Percentiles rank a stretch among this genome's conserved stretches.
Evolutionary conservation across 2,888 invertebrate species (phyloP).

Genomic region (Drosophila cracens): DNA sequence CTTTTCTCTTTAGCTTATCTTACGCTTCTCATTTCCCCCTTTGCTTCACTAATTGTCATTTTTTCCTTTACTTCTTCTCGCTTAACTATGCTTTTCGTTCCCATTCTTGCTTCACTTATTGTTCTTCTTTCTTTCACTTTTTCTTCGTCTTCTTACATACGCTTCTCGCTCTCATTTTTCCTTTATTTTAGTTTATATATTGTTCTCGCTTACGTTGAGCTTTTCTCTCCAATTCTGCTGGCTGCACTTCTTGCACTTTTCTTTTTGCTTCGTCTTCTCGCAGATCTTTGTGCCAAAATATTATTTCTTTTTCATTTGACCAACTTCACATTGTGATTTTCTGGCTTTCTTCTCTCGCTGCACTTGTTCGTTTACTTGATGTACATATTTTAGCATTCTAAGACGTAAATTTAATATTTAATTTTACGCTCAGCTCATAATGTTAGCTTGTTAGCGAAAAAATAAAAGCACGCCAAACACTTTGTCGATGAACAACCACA

Average conservation of each 20-base stretch:
- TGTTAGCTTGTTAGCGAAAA: constrained; percentile 12
- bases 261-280: background rate
- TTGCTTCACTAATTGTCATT: background rate
- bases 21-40: background rate
- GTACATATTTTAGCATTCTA: background rate
- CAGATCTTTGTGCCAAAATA: background rate
- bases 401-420: constrained; percentile 4
- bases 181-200: background rate
- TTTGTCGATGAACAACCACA: constrained; percentile 4
- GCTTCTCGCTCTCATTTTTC: background rate
- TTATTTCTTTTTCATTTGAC: too few species aligned
- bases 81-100: too few species aligned
- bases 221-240: background rate
- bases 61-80: background rate
- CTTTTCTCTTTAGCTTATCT: background rate
- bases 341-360: background rate
- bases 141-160: background rate
- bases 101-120: background rate
- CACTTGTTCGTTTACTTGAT: background rate
- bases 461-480: constrained; percentile 19
- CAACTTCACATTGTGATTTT: background rate
- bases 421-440: constrained; percentile 1
- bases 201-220: background rate
- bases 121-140: background rate
- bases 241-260: background rate